phyloP scores from a whole-genome alignment of 2,113 vertebrate genomes.

The Proterorhinus semilunaris region DNA sequence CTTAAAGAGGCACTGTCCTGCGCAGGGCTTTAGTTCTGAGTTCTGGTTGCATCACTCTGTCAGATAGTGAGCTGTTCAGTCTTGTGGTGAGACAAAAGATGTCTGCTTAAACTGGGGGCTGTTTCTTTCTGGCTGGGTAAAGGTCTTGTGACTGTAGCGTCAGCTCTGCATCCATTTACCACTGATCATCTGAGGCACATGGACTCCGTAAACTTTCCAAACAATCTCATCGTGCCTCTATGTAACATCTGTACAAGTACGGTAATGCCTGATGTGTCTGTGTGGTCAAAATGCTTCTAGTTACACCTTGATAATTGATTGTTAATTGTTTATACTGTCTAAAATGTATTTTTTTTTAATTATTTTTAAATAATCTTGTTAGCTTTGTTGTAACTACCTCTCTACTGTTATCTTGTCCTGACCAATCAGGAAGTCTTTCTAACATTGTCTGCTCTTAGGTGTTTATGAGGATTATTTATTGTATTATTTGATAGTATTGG shows the following conservation, averaged over 20 bases:
- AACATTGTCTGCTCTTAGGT: too few relatives aligned
- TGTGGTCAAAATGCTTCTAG: neutral
- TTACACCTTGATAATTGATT: too few relatives aligned
- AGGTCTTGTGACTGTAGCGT: constrained; percentile 79
- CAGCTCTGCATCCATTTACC: constrained; percentile 75
- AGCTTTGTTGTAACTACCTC: too few relatives aligned
- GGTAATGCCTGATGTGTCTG: neutral
- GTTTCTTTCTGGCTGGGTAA: constrained; percentile 63
- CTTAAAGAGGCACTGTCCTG: constrained; percentile 64
- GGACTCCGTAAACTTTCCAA: constrained; percentile 50
- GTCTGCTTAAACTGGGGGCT: constrained; percentile 68
- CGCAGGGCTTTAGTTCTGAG: constrained; percentile 63
- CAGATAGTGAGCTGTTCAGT: constrained; percentile 62
- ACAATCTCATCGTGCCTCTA: constrained; percentile 39
- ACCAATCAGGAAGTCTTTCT: too few relatives aligned
- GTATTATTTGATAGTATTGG: too few relatives aligned
- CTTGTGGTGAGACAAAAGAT: constrained; percentile 69
- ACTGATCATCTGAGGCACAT: constrained; percentile 75
- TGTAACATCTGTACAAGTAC: constrained; percentile 29
- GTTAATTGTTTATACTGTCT: too few relatives aligned
- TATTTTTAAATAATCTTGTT: too few relatives aligned
- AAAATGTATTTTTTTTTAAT: too few relatives aligned
- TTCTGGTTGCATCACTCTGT: constrained; percentile 55
- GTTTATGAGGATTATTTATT: too few relatives aligned
- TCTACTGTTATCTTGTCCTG: too few relatives aligned